These are phyloP conservation scores for Bolborhynchus lineola DNA, from an alignment of 2,113 vertebrate genomes.

Conservation along the genomic window DNA sequence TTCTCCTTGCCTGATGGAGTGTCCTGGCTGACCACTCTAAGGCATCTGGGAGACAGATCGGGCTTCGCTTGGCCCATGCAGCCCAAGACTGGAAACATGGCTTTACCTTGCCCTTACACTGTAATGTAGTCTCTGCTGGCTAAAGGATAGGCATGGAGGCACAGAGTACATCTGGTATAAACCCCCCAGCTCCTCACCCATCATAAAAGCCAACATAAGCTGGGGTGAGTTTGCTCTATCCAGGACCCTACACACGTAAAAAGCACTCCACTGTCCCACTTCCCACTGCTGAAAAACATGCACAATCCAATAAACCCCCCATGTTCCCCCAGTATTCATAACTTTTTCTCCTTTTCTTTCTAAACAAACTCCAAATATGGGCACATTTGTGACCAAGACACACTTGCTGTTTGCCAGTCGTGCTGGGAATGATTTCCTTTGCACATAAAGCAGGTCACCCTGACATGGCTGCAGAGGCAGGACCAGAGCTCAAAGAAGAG, in stretches of 20 bases:
- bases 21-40: neutral
- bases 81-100: neutral
- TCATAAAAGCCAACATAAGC: accelerated
- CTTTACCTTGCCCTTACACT: neutral
- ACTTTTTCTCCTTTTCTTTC: neutral
- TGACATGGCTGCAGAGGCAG: neutral
- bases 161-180: neutral
- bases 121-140: neutral
- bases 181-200: neutral
- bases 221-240: neutral
- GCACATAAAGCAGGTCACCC: neutral
- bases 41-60: neutral
- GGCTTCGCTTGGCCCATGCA: neutral
- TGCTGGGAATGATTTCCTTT: neutral
- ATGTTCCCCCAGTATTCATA: neutral
- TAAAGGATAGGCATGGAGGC: neutral
- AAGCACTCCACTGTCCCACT: neutral
- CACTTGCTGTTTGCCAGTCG: neutral
- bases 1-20: neutral
- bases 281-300: neutral
- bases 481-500: neutral
- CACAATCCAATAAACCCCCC: neutral
- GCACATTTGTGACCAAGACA: neutral
- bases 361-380: neutral
- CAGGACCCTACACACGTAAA: neutral